Conservation (phyloP, 2,113 vertebrate species). For the Lepus timidus region DNA sequence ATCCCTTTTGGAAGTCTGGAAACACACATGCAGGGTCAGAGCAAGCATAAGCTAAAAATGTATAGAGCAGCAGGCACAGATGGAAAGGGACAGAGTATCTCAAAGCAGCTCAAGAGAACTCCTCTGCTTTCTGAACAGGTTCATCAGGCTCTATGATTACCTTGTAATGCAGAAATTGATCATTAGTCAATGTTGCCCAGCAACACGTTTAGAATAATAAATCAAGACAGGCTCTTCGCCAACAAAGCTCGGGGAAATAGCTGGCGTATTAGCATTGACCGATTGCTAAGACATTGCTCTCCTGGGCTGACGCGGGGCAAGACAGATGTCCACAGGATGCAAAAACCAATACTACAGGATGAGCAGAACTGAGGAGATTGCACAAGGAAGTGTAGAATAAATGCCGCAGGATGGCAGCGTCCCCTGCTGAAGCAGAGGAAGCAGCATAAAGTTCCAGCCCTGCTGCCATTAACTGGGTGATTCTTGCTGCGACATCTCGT, state of each 20-base stretch:
- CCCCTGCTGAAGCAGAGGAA: neutral
- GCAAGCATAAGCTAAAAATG: neutral
- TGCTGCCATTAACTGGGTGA: neutral
- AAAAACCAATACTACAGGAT: constrained; percentile 12
- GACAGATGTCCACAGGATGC: constrained; percentile 33
- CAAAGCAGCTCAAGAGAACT: neutral
- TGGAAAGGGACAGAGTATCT: neutral
- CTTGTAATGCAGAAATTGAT: constrained; percentile 72
- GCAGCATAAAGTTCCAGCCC: neutral
- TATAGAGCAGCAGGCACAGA: neutral
- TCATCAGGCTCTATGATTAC: constrained; percentile 65
- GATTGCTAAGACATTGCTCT: constrained; percentile 5
- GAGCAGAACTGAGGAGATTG: neutral
- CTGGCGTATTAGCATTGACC: constrained; percentile 53
- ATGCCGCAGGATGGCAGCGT: neutral
- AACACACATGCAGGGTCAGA: neutral
- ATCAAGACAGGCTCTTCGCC: constrained; percentile 27
- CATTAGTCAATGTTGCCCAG: constrained; percentile 75
- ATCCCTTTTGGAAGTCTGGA: constrained; percentile 18
- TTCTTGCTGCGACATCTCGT: neutral
- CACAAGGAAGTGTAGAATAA: neutral
- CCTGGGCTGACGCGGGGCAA: neutral
- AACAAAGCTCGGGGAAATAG: constrained; percentile 53
- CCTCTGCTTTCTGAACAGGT: constrained; percentile 29
- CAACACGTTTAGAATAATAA: constrained; percentile 70